Base-by-base conservation (phyloP, 2,797 vertebrate species). In the Micromesistius poutassou region DNA sequence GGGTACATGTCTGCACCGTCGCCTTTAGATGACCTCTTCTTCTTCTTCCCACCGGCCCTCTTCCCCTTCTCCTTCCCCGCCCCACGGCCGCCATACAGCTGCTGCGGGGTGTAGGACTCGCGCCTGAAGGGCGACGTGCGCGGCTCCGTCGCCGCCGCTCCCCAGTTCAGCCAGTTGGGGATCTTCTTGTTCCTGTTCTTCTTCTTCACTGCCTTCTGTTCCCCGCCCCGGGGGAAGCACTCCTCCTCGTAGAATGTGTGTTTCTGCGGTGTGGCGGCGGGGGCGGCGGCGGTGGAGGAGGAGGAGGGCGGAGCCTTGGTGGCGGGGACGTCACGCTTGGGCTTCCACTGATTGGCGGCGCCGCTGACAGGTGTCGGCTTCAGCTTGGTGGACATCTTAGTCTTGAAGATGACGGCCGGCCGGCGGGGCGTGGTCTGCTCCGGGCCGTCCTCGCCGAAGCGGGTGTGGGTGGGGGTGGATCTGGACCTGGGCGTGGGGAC, bases 211-310 rank as follows among this genome's bases (percentile, higher is more conserved):
- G 2, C 1, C 5, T 50, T 81, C 25, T 50, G 42, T 74, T 74
- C 82, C 31, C 33, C 66, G 0, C 91, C 90, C 82, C 94, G 87
- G 10, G 92, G 93, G 78, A 94, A 94, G 82, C 92, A 91, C 1
- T 42, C 80, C 0, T 79, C 81, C 40, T 92, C 87, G 68, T 91
- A 80, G 0, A 86, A 3, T 66, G 74, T 22, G n/a, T n/a, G n/a
- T n/a, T n/a, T n/a, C n/a, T n/a, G n/a, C n/a, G n/a, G n/a, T n/a
- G n/a, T n/a, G n/a, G n/a, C n/a, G n/a, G n/a, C n/a, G n/a, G n/a
- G n/a, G n/a, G n/a, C n/a, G n/a, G n/a, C n/a, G n/a, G n/a, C n/a
- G n/a, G n/a, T n/a, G n/a, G n/a, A n/a, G n/a, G n/a, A n/a, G n/a
- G n/a, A n/a, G 22, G 76, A 77, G 8, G 68, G 74, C 0, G 19